Conservation (phyloP, 2,113 vertebrate species). For the Nycticebus coucang region DNA sequence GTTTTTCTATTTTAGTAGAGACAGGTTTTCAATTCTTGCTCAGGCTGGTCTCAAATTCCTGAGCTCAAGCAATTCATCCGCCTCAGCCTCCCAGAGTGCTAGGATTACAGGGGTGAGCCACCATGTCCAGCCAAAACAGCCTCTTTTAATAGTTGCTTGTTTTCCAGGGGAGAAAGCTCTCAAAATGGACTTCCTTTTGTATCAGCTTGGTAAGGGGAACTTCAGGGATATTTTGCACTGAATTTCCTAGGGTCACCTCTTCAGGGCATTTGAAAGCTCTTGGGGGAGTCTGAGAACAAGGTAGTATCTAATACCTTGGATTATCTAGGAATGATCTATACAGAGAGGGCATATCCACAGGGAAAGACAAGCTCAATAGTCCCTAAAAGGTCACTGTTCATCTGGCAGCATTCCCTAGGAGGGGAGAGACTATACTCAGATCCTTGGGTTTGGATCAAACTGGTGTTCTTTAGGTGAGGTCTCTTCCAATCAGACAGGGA, state of each 20-base stretch:
- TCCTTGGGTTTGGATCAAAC: neutral
- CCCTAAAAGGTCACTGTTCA: neutral
- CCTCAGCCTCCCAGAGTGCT: too few relatives aligned
- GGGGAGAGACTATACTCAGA: neutral
- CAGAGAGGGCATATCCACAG: neutral
- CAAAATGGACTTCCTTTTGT: neutral
- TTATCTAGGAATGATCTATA: neutral
- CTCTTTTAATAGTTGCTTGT: neutral
- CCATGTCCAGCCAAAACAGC: neutral
- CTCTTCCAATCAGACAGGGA: neutral
- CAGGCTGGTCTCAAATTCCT: too few relatives aligned
- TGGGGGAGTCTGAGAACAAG: constrained; percentile 7
- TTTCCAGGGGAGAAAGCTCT: neutral
- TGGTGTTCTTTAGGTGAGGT: neutral
- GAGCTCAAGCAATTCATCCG: too few relatives aligned
- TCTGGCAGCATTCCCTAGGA: neutral
- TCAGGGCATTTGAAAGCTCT: neutral
- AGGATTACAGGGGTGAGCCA: too few relatives aligned
- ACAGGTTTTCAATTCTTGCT: too few relatives aligned
- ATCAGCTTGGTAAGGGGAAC: neutral
- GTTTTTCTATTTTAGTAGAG: too few relatives aligned
- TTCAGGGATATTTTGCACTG: neutral
- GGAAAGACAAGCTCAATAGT: neutral
- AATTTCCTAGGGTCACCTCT: neutral
- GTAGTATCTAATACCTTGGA: neutral